phyloP scores from a whole-genome alignment of 2,888 invertebrate species.

The Ceraclea dissimilis region DNA sequence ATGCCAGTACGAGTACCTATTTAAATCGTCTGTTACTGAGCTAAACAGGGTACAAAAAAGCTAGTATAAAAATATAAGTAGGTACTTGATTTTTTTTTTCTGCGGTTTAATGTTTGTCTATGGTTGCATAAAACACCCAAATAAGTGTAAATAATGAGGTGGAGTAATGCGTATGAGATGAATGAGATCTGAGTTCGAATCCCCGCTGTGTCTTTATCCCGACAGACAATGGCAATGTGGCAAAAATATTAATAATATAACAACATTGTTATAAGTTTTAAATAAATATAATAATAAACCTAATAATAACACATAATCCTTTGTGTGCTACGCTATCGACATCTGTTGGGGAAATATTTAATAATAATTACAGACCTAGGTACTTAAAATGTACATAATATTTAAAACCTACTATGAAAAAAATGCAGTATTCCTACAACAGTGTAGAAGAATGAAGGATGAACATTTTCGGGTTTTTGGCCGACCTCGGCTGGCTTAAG shows the following conservation, averaged over 20 bases:
- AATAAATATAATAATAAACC: not conserved
- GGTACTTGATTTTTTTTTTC: not conserved
- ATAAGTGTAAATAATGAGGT: not conserved
- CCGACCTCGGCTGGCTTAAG: no score
- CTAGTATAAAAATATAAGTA: not conserved
- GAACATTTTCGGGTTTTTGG: no score
- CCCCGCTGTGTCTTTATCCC: conserved; percentile 12
- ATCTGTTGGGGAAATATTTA: conserved; percentile 8
- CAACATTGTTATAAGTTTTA: not conserved
- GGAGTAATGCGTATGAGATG: no score
- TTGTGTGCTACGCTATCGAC: not conserved
- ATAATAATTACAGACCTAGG: no score
- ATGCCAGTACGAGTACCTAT: no score
- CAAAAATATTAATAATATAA: not conserved
- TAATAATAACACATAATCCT: not conserved
- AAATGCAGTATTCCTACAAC: no score
- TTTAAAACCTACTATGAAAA: no score
- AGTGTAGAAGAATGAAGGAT: no score
- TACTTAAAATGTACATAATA: no score
- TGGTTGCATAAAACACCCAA: not conserved
- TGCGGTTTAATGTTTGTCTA: not conserved
- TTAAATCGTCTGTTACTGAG: no score
- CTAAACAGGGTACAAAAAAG: no score
- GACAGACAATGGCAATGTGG: conserved; percentile 4
- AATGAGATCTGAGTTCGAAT: conserved; percentile 8